Evolutionary conservation across 1,140 invertebrate species (phyloP).

Genomic region (Brachionus angularis): DNA sequence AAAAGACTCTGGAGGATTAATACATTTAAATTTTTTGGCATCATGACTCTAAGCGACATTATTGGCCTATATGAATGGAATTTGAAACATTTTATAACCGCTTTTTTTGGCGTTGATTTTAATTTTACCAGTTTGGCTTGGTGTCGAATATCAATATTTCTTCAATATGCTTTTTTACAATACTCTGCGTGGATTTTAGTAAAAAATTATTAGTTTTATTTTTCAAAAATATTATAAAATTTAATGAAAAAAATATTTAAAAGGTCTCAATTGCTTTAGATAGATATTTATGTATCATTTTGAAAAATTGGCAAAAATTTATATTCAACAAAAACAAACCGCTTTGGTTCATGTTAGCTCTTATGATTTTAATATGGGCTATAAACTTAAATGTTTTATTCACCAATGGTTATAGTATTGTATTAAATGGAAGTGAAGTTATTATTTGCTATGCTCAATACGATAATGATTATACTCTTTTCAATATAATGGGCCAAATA

Average conservation of each 20-base stretch:
- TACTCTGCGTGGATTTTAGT: slow-evolving; percentile 9
- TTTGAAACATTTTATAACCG: neutral
- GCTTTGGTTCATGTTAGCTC: neutral
- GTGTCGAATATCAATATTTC: neutral
- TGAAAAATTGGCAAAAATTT: neutral
- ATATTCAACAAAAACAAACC: neutral
- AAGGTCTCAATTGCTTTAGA: neutral
- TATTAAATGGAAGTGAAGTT: neutral
- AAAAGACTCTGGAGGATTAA: neutral
- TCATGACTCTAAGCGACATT: neutral
- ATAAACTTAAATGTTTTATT: neutral
- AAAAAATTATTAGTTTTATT: too few relatives aligned
- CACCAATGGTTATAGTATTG: neutral
- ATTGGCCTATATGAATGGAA: slow-evolving; percentile 9
- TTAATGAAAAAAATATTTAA: too few relatives aligned
- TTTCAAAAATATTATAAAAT: too few relatives aligned
- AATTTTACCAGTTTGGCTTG: neutral
- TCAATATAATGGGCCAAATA: neutral
- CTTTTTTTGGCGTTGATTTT: neutral
- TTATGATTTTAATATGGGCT: neutral
- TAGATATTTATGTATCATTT: neutral
- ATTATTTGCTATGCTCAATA: neutral
- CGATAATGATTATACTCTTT: neutral
- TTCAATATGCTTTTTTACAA: slow-evolving; percentile 5
- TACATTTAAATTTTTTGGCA: slow-evolving; percentile 1